Base-by-base conservation (phyloP, 2,888 invertebrate genomes). In the Mimas tiliae region DNA sequence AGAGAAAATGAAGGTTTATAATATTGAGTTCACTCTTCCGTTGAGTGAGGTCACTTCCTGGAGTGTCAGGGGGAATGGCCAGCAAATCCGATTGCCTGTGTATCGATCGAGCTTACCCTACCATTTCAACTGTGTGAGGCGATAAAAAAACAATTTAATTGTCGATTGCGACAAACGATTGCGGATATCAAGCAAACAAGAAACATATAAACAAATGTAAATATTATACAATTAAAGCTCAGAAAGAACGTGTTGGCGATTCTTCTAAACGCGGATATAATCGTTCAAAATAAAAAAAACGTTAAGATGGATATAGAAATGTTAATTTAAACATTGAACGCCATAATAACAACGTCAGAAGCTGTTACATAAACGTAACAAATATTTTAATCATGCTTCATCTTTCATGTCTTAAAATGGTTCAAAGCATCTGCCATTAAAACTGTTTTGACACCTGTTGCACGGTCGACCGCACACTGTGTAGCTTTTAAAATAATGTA, bases 31-130 rank as follows among this genome's bases (percentile, higher is more conserved):
- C 85, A 82, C 77, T 86, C 82, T 84, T 83, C 82, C 85, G 83
- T 83, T 81, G 82, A 87, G 85, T 81, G 82, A 83, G 88, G 87
- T 85, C 85, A 88, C 86, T 90, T 90, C 91, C 90, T 88, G 85
- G 79, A 83, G 73, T 76, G 82, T 78, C 81, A 73, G 79, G 82
- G 27, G 81, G 81, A 83, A 79, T 73, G 83, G 77, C 78, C 79
- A 77, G 83, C 73, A 86, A 84, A 88, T 88, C 83, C 81, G 84
- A 87, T 89, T 90, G 88, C 84, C 84, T 81, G 78, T 70, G 73
- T 82, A 87, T 85, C 83, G 83, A 81, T 83, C 78, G 78, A 78
- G 80, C 75, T 83, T 81, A 80, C 78, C 82, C 81, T 83, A 81
- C 79, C 81, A 80, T 78, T 76, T 71, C 70, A 58, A 66, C 67